These are phyloP conservation scores for Rhaphigaster nebulosa DNA, from an alignment of 2,888 invertebrate species.

Conservation along the genomic window DNA sequence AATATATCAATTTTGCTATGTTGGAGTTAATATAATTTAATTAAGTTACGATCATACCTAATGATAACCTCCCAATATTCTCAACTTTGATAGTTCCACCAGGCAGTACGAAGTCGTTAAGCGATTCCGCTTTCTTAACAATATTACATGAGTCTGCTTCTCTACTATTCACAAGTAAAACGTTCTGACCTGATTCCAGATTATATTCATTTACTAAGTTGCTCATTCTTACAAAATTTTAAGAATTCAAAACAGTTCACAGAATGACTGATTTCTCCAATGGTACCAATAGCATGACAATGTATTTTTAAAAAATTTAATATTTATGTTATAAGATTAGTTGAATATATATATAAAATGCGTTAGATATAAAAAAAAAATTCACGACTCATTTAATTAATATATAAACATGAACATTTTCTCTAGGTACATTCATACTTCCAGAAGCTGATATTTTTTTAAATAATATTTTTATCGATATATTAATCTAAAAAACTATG, in stretches of 20 bases:
- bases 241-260: neutral
- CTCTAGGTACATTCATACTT: too few relatives aligned
- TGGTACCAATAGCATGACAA: neutral
- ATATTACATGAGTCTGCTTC: slow-evolving; percentile 56
- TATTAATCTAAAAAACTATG: neutral
- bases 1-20: neutral
- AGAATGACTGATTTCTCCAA: neutral
- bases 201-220: slow-evolving; percentile 22
- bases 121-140: slow-evolving; percentile 52
- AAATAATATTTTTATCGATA: neutral
- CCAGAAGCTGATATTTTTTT: neutral
- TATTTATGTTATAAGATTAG: neutral
- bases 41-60: slow-evolving; percentile 59
- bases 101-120: slow-evolving; percentile 57
- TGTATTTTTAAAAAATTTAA: neutral
- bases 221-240: slow-evolving; percentile 11
- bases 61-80: slow-evolving; percentile 60
- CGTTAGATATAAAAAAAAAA: neutral
- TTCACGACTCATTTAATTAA: neutral
- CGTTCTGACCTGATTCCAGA: slow-evolving; percentile 56
- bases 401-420: neutral
- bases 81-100: slow-evolving; percentile 62
- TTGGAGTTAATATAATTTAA: neutral
- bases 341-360: neutral
- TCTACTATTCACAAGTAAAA: slow-evolving; percentile 60